Conservation (phyloP, 2,797 vertebrate species). For the Peromyscus eremicus region DNA sequence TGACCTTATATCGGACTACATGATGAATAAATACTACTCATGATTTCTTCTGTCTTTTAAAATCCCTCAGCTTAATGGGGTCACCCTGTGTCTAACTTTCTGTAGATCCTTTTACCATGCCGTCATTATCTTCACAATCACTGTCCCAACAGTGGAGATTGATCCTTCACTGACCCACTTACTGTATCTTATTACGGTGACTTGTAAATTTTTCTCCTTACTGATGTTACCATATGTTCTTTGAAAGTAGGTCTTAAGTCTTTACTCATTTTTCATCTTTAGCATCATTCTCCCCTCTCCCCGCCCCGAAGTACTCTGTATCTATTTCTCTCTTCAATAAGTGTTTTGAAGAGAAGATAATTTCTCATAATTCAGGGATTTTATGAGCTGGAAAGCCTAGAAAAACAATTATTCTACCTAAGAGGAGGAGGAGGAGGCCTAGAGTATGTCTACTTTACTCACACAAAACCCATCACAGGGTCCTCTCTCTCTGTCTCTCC, state of each 20-base stretch:
- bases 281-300: neutral
- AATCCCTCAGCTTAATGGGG: neutral
- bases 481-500: neutral
- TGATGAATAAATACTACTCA: neutral
- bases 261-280: constrained; percentile 51
- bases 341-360: constrained; percentile 51
- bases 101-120: neutral
- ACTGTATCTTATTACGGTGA: neutral
- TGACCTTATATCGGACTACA: neutral
- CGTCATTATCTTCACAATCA: neutral
- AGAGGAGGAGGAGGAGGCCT: neutral
- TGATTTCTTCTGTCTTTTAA: neutral
- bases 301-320: neutral
- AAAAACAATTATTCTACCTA: neutral
- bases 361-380: constrained; percentile 19
- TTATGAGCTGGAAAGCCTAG: neutral
- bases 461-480: neutral
- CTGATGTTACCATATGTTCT: neutral
- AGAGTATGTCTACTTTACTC: constrained; percentile 18
- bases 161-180: neutral
- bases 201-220: neutral
- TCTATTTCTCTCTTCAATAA: constrained; percentile 8
- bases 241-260: constrained; percentile 43
- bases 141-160: neutral
- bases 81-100: neutral